Conservation (phyloP, 53 echinoderm and acorn worm species). For the Mesocentrotus franciscanus region DNA sequence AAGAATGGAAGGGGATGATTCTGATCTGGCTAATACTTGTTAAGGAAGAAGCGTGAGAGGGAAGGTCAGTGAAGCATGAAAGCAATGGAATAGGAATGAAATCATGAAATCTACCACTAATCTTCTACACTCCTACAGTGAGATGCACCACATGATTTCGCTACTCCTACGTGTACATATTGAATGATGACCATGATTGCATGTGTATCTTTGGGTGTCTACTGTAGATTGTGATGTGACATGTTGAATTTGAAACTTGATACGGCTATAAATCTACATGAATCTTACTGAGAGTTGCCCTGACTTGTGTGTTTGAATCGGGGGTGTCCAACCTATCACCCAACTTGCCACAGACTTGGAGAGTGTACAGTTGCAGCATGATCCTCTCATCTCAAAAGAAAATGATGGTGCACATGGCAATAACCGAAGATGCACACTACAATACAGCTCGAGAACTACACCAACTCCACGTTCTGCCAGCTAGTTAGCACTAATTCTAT, state of each 20-base stretch:
- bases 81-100: constrained; percentile 52
- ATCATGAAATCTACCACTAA: constrained; percentile 40
- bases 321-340: constrained; percentile 52
- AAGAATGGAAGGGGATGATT: constrained; percentile 37
- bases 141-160: background rate
- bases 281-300: background rate
- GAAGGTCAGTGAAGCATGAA: constrained; percentile 65
- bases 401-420: background rate
- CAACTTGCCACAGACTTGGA: background rate
- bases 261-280: background rate
- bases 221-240: constrained; percentile 4
- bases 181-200: background rate
- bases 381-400: constrained; percentile 16
- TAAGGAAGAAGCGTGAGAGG: constrained; percentile 64
- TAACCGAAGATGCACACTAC: background rate
- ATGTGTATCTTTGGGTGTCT: background rate
- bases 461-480: background rate
- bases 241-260: background rate
- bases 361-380: background rate
- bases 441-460: constrained; percentile 15
- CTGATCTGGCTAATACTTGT: constrained; percentile 43
- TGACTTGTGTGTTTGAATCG: constrained; percentile 6
- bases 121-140: background rate
- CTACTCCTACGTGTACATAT: constrained; percentile 17
- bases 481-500: background rate